Evolutionary conservation across 2,888 invertebrate genomes (phyloP), one percentile per base, ranked within the genome.

Genomic region (Leptopilina myrica): DNA sequence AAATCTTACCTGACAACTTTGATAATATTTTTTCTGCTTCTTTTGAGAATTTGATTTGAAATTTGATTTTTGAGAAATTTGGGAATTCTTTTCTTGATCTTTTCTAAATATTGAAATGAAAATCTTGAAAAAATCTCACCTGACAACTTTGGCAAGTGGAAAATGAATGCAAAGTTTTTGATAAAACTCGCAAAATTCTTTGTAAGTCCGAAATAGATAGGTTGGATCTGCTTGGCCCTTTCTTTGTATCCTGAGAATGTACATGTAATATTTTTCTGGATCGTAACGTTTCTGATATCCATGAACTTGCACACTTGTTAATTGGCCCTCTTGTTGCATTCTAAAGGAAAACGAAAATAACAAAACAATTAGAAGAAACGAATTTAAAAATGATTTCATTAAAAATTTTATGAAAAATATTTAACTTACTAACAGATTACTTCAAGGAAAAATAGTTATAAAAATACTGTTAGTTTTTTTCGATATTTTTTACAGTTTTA

Each of bases 231-330:
- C 94, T 90, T 97, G 97, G 69, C 95, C 95, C 86, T 96, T 96
- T 77, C 99, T 93, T 88, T 95, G 96, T 56, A 99, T 96, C 84
- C 95, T 94, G 84, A 97, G 93, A 83, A 97, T 96, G 91, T 97
- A 98, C 86, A 99, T 98, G 92, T 99, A 99, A 93, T 98, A 98
- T 93, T 99, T 99, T 90, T 98, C 98, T 14, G 98, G 98, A 90
- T 97, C 97, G 92, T 98, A 98, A 85, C 98, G 95, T 91, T 99
- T 99, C 92, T 98, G 97, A 92, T 96, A 98, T 81, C 96, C 96
- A 81, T 96, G 94, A 11, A 99, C 97, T 89, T 96, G 95, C 0
- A 98, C 97, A 84, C 95, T 95, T 66, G 94, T 95, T 65, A 99
- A 94, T 7, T 96, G 95, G 1, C 99, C 99, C 92, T 99, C 99